Evolutionary conservation across 2,888 invertebrate genomes (phyloP), one percentile per base, ranked within the genome.

Genomic region (Tenthredo notha): DNA sequence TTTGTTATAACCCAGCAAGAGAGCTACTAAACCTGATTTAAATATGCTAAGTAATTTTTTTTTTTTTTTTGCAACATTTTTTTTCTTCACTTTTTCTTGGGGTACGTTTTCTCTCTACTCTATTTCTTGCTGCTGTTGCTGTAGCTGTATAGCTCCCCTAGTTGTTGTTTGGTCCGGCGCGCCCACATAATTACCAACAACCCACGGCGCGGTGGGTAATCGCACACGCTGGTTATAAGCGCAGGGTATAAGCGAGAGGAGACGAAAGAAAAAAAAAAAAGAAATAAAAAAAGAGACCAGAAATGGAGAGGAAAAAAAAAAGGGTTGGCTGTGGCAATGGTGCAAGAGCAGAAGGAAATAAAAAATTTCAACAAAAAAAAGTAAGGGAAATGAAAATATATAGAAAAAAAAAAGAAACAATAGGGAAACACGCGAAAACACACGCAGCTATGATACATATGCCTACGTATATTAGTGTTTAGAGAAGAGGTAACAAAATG

Each of bases 111-210:
- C 67, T n/a, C 67, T 29, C 33, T 67, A 85, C 84, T 84, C 85
- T 47, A 47, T 67, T 43, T 37, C 67, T 82, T 85, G 65, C 67
- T 70, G 15, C 21, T 29, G 25, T 3, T 65, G 25, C 21, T 65
- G 9, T 29, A 3, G 65, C 65, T 65, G 18, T 40, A 18, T 87
- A 87, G 88, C 89, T 29, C 92, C 92, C 92, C 43, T 74, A 74
- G 21, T 74, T 74, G 67, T 92, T 92, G 92, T 92, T 92, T 92
- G 92, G 92, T 91, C 90, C 92, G 90, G 90, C 92, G 92, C 92
- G 92, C 92, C 92, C 92, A 92, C 92, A 92, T 92, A 92, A 92
- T 92, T 92, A 92, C 92, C 92, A 89, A 89, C 80, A 67, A 67
- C 65, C 54, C 83, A 67, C 29, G 65, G 47, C 67, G 61, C 15